Evolutionary conservation across 53 echinoderm and acorn worm genomes (phyloP), one percentile per base, ranked within the genome.

Genomic region (Astropecten irregularis): DNA sequence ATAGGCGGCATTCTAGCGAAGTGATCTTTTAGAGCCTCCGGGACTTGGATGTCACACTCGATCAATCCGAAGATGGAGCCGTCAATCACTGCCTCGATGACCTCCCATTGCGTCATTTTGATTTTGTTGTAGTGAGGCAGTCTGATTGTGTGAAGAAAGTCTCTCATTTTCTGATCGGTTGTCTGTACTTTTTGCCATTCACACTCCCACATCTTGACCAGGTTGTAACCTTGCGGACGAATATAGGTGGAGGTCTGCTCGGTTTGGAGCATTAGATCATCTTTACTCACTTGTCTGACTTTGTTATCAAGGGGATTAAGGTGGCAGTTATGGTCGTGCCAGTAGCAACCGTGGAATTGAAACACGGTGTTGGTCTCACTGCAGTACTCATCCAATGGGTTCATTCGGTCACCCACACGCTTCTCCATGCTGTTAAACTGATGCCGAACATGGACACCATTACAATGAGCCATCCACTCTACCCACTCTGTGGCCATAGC

Each of bases 161-260:
- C 39, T 68, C 39, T 68, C 16, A 39, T 14, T 22, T 15, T 40
- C 37, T 35, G 34, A 40, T 39, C 69, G 18, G 37, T 38, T 39
- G 4, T 21, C 38, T 38, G 69, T 68, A 35, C 38, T 6, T 22
- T 10, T 3, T 14, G 37, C 22, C 39, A 68, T 16, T 68, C 69
- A 39, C 83, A 83, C 48, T 83, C 55, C 69, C 82, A 2, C 44
- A 66, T 82, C 31, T 66, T 65, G 11, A 62, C 82, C 22, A 22
- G 63, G 31, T 42, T 82, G 66, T 63, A 82, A 4, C 66, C 82
- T 42, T 11, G 40, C 3, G 2, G 33, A 13, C 34, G 11, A 2
- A 66, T 66, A 15, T 82, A 66, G 10, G 18, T 47, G 15, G 44
- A 64, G 19, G 44, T 66, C 3, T 37, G 32, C n/a, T 54, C 25